phyloP scores from a whole-genome alignment of 2,113 vertebrate genomes.

The Chaetodon trifascialis region DNA sequence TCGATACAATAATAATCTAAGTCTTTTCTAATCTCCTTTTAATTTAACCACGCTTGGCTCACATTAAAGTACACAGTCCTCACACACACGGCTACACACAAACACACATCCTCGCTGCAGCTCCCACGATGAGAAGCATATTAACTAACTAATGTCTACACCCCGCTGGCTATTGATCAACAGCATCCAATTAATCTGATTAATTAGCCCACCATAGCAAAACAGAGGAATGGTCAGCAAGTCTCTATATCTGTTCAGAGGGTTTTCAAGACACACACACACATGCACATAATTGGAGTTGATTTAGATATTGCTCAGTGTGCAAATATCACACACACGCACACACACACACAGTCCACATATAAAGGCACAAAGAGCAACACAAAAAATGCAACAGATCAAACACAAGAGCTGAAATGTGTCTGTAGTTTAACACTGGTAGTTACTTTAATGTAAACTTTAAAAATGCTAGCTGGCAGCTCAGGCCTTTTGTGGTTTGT shows the following conservation, averaged over 20 bases:
- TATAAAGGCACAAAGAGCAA: background rate
- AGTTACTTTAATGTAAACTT: conserved; percentile 9
- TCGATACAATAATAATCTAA: background rate
- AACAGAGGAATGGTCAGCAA: conserved; percentile 42
- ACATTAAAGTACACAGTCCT: background rate
- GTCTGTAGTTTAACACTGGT: background rate
- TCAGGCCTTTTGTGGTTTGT: background rate
- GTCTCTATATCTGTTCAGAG: conserved; percentile 24
- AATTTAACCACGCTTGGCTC: conserved; percentile 18
- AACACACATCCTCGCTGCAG: background rate
- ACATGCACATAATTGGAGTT: conserved; percentile 33
- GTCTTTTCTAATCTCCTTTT: conserved; percentile 27
- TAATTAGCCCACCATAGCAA: conserved; percentile 50
- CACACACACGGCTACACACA: background rate
- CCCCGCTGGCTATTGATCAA: conserved; percentile 65
- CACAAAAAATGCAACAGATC: background rate
- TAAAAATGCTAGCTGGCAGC: background rate
- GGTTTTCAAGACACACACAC: conserved; percentile 31
- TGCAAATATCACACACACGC: conserved; percentile 24
- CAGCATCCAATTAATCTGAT: conserved; percentile 62
- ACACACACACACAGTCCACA: background rate
- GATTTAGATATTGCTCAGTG: conserved; percentile 25
- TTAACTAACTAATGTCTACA: conserved; percentile 50
- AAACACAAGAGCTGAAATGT: background rate
- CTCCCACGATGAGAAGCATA: conserved; percentile 41